Base-by-base conservation (phyloP, 2,797 vertebrate species). In the Gallinago solitaria region DNA sequence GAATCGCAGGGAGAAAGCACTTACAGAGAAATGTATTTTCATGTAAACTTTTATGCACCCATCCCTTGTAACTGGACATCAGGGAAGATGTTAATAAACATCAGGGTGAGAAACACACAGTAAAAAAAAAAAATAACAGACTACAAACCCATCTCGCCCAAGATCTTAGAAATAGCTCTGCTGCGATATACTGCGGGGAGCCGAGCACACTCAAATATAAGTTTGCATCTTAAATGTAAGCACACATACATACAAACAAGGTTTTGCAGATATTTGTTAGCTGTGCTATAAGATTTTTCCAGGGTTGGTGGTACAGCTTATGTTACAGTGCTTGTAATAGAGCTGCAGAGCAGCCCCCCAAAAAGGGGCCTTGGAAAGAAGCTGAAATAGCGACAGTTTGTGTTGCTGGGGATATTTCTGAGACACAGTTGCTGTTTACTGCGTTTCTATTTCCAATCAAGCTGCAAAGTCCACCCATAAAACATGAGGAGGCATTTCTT, bases 81-180 rank as follows among this genome's bases (percentile, higher is more conserved):
- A 39, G 70, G 56, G 85, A 91, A 92, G 89, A 96, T 95, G 95
- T 93, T 97, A 96, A 97, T 96, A 96, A 96, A 97, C 82, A 96
- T 61, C 93, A 94, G 77, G 54, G 85, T 64, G 86, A 87, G 89
- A 77, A 95, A 95, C 93, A 92, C 91, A 95, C 68, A 81, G 90
- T 95, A 74, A 94, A 96, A 92, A 77, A 60, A 83, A 69, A 79
- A 81, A 71, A 75, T 5, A 93, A 35, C 76, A n/a, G 69, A 76
- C 89, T 57, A 94, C 86, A 94, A 96, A 93, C 69, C 59, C 69
- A 83, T 93, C 86, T 93, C 84, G 90, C 82, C 77, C 67, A 82
- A 90, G 88, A 82, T 57, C 48, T 91, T 18, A 45, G 74, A 90
- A 95, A 96, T 74, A 90, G 61, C 93, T 96, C 70, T 89, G 78